phyloP scores from a whole-genome alignment of 2,797 vertebrate species.

The Bryconaethiops microstoma region DNA sequence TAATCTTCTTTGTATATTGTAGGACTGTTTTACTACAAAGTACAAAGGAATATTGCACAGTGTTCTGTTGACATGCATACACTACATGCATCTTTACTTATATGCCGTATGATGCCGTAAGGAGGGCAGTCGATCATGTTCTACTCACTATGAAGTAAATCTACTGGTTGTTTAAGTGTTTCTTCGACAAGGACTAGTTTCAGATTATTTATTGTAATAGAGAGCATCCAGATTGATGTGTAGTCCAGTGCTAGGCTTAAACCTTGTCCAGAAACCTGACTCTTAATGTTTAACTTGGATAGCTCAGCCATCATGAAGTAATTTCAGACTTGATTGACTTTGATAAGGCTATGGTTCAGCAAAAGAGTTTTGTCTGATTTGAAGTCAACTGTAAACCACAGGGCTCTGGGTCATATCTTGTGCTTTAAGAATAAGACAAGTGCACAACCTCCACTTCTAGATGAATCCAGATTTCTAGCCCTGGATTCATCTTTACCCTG shows the following conservation, averaged over 20 bases:
- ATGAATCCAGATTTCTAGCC: slow-evolving; percentile 21
- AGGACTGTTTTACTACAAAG: no score
- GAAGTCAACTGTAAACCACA: slow-evolving; percentile 19
- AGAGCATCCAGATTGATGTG: no score
- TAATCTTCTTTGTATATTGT: no score
- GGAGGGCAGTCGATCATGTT: neutral
- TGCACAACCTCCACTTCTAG: slow-evolving; percentile 26
- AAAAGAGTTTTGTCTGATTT: neutral
- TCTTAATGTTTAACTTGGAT: neutral
- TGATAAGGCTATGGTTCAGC: neutral
- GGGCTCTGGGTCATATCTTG: neutral
- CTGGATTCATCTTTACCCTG: slow-evolving; percentile 6
- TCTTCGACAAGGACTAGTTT: no score
- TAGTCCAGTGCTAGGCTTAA: no score
- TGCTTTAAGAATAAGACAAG: neutral
- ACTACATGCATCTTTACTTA: neutral
- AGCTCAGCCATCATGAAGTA: neutral
- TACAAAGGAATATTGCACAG: neutral
- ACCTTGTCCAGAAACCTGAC: no score
- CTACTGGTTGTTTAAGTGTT: neutral
- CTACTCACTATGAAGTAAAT: neutral
- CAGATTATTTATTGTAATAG: no score
- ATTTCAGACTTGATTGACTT: neutral
- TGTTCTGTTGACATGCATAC: neutral
- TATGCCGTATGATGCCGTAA: neutral